Evolutionary conservation across 2,113 vertebrate genomes (phyloP), one percentile per base, ranked within the genome.

Genomic region (Toxostoma redivivum): DNA sequence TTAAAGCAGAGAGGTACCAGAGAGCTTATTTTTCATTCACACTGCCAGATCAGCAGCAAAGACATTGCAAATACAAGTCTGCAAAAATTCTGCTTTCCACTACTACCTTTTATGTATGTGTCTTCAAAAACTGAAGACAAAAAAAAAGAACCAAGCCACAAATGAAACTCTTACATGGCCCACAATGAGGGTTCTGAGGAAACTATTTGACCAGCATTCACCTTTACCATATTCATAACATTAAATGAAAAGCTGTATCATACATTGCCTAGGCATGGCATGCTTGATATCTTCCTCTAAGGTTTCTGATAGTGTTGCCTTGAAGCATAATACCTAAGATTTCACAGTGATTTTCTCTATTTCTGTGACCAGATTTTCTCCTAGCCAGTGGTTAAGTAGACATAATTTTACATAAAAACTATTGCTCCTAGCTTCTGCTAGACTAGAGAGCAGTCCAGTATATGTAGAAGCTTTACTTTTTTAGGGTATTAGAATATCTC

Each of bases 121-220:
- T 22, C 22, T 57, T 62, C 47, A 70, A 77, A 80, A 93, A 53
- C 0, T 9, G 11, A 69, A 60, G 35, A 50, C 18, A 54, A 40
- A 53, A 33, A 40, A 25, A 42, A 37, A 40, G 1, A 72, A 81
- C 3, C 3, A 93, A 77, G 22, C 9, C 42, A 57, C 21, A 76
- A 86, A 54, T 1, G 1, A 37, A 82, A 42, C 2, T n/a, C 11
- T 33, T 60, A 60, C 4, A 15, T 11, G 2, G 2, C 6, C 25
- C 40, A 65, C 31, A 79, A 31, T 71, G 45, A 64, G 7, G 8
- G 19, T 48, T 84, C 8, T 4, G 1, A 33, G 9, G 18, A 73
- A 83, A 42, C 53, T 71, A 51, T 57, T 12, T 56, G 24, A 37
- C 11, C 45, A 42, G 24, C 14, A n/a, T 53, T 65, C 37, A 53